phyloP scores from a whole-genome alignment of 2,888 invertebrate genomes.

The Schizaphis graminum region DNA sequence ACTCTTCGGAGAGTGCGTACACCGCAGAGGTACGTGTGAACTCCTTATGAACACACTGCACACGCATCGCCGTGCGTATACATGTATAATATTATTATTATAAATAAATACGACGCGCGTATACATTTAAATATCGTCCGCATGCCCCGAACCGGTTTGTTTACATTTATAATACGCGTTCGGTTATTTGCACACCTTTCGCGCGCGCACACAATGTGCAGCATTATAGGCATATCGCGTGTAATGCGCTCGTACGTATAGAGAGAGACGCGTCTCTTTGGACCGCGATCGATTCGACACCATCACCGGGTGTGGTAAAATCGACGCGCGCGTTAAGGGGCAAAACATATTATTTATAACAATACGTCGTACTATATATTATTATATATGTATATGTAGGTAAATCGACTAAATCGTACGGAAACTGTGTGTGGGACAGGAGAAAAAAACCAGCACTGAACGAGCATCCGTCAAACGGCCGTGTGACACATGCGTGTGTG shows the following conservation, averaged over 20 bases:
- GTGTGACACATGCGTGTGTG: constrained; percentile 29
- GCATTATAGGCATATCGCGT: too few species aligned
- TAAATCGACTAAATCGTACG: not conserved
- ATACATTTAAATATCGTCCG: constrained; percentile 51
- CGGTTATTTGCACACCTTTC: constrained; percentile 62
- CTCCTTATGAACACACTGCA: not conserved
- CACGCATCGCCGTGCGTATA: not conserved
- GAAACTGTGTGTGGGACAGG: not conserved
- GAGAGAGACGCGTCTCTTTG: too few species aligned
- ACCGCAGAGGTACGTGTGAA: constrained; percentile 29
- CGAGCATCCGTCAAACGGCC: constrained; percentile 57
- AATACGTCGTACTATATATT: too few species aligned
- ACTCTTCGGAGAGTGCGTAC: not conserved
- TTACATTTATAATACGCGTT: constrained; percentile 17
- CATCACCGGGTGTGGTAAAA: constrained; percentile 49
- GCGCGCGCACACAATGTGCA: constrained; percentile 35
- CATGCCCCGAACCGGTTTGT: constrained; percentile 57
- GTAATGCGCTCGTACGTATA: too few species aligned
- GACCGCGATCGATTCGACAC: constrained; percentile 53
- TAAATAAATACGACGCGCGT: not conserved
- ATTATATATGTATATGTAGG: too few species aligned
- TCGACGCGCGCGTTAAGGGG: constrained; percentile 18
- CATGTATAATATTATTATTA: too few species aligned
- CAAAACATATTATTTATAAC: not conserved
- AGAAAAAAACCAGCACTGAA: constrained; percentile 22